Evolutionary conservation across 2,888 invertebrate species (phyloP).

Genomic region (Empis livida): DNA sequence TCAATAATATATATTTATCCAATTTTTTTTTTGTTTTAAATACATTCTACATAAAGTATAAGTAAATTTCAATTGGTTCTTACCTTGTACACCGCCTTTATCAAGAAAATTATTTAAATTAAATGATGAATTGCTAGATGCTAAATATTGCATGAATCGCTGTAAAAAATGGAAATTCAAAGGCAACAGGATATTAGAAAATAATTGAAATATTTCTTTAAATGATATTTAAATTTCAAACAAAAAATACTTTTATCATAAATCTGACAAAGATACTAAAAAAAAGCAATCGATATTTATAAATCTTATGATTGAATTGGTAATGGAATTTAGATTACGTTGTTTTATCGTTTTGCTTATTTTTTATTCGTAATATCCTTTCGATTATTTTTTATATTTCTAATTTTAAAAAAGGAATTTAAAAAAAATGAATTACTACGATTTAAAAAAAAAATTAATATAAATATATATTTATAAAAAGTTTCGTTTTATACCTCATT

Average conservation of each 20-base stretch:
- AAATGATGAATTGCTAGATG: slow-evolving; percentile 98
- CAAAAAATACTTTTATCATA: background rate
- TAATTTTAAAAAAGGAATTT: no score
- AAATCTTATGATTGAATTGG: no score
- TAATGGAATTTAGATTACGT: no score
- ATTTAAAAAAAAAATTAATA: no score
- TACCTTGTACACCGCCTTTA: slow-evolving; percentile 96
- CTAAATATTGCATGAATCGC: slow-evolving; percentile 99
- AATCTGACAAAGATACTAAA: background rate
- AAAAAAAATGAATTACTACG: no score
- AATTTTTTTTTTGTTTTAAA: no score
- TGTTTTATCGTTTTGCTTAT: no score
- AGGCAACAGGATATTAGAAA: no score
- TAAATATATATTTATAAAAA: no score
- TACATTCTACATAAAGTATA: slow-evolving; percentile 2
- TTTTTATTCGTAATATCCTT: no score
- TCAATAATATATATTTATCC: no score
- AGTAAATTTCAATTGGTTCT: slow-evolving; percentile 13
- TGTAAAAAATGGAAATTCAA: slow-evolving; percentile 41
- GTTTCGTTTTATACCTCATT: slow-evolving; percentile 66
- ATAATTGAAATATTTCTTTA: background rate
- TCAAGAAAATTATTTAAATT: slow-evolving; percentile 96
- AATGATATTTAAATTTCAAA: background rate
- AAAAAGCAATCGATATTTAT: slow-evolving; percentile 1
- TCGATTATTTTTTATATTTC: no score